phyloP scores from a whole-genome alignment of 2,797 vertebrate genomes.

The Squalus acanthias region DNA sequence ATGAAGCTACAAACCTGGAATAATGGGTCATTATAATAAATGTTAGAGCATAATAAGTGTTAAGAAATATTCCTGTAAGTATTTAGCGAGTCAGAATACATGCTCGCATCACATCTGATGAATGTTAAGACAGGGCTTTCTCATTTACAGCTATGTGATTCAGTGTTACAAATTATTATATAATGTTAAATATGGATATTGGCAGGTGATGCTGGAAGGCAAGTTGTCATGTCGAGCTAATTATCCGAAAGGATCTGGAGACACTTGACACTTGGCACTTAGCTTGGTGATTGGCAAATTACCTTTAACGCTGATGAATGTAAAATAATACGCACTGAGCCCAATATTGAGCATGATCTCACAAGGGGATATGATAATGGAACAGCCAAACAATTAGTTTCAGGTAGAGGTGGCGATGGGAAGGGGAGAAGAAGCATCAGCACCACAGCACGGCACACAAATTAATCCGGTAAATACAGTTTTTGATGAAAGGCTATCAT shows the following conservation, averaged over 20 bases:
- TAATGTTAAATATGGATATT: conserved; percentile 15
- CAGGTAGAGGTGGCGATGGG: background rate
- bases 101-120: background rate
- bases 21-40: background rate
- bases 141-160: background rate
- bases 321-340: background rate
- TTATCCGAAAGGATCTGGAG: conserved; percentile 23
- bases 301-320: conserved; percentile 26
- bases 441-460: too few relatives aligned
- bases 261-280: conserved; percentile 12
- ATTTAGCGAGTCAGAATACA: background rate
- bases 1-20: background rate
- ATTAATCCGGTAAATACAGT: too few relatives aligned
- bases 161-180: conserved; percentile 5
- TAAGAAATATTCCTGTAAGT: background rate
- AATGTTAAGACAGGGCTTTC: background rate
- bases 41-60: background rate
- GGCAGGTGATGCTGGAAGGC: conserved; percentile 1
- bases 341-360: background rate
- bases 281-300: conserved; percentile 22
- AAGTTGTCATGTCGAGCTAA: conserved; percentile 10
- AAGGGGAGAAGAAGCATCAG: background rate
- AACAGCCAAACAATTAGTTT: background rate
- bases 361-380: background rate
- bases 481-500: background rate